These are phyloP conservation scores for Schizotus pectinicornis DNA, from an alignment of 2,888 invertebrate species.

Conservation along the genomic window DNA sequence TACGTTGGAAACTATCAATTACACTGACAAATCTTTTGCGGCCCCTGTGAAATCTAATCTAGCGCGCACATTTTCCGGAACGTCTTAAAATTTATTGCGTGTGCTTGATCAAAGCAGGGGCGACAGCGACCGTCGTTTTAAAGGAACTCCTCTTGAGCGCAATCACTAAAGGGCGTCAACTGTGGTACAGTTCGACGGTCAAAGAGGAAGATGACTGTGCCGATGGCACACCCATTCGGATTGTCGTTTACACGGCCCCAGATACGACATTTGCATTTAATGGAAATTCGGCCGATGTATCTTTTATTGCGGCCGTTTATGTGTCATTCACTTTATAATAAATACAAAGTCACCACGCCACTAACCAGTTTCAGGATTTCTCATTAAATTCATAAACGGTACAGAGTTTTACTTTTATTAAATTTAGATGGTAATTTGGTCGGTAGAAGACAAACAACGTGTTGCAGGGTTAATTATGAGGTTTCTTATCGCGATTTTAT, in stretches of 20 bases:
- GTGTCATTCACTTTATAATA: conserved; percentile 2
- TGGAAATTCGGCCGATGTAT: conserved; percentile 18
- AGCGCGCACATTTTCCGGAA: conserved; percentile 17
- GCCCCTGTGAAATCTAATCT: conserved; percentile 12
- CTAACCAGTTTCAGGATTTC: too few relatives aligned
- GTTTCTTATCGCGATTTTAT: too few relatives aligned
- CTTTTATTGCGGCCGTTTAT: conserved; percentile 7
- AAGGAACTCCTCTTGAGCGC: conserved; percentile 11
- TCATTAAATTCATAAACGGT: too few relatives aligned
- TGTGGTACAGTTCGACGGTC: conserved; percentile 14
- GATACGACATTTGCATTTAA: conserved; percentile 26
- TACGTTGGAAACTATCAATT: too few relatives aligned
- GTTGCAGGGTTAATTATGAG: too few relatives aligned
- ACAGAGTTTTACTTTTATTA: too few relatives aligned
- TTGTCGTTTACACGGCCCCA: not conserved
- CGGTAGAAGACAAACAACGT: too few relatives aligned
- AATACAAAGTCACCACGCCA: not conserved
- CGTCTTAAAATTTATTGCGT: conserved; percentile 19
- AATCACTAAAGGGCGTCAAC: conserved; percentile 21
- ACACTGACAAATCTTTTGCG: not conserved
- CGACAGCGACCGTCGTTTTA: conserved; percentile 1
- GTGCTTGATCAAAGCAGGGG: conserved; percentile 19
- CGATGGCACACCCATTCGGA: conserved; percentile 9
- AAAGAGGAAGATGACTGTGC: conserved; percentile 3
- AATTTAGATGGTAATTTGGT: too few relatives aligned